Conservation (phyloP, 2,113 vertebrate genomes). For the Pituophis catenifer region DNA sequence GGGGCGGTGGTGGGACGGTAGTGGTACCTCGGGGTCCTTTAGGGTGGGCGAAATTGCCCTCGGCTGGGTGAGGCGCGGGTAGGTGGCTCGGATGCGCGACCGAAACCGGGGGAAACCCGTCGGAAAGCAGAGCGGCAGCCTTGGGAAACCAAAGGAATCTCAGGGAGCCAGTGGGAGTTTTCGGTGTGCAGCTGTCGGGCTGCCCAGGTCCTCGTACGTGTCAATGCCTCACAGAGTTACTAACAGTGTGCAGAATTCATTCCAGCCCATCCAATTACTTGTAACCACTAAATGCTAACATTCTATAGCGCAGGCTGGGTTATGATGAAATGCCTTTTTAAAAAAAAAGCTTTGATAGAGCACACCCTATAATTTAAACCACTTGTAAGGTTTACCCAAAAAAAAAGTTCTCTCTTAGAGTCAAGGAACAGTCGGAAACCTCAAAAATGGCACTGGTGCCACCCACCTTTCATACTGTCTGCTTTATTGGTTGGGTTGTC, state of each 20-base stretch:
- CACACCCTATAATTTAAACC: not conserved
- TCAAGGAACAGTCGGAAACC: not conserved
- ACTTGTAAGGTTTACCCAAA: no score
- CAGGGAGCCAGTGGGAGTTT: constrained; percentile 14
- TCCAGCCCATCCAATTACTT: not conserved
- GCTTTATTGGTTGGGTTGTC: not conserved
- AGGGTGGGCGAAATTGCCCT: not conserved
- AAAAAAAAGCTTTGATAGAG: not conserved
- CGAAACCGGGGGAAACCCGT: not conserved
- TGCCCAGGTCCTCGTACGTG: not conserved
- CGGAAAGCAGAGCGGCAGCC: not conserved
- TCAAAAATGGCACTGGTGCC: not conserved
- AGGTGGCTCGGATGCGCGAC: not conserved
- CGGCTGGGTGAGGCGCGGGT: not conserved
- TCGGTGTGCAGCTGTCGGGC: not conserved
- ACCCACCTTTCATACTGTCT: not conserved
- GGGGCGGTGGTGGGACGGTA: no score
- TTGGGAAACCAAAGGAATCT: constrained; percentile 20
- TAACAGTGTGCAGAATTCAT: not conserved
- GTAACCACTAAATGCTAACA: not conserved
- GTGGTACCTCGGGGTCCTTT: not conserved
- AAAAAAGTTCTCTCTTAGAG: not conserved
- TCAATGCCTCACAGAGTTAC: not conserved
- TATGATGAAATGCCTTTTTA: not conserved
- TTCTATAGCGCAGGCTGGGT: not conserved